Conservation (phyloP, 1,140 invertebrate species). For the Magallana ariakensis region DNA sequence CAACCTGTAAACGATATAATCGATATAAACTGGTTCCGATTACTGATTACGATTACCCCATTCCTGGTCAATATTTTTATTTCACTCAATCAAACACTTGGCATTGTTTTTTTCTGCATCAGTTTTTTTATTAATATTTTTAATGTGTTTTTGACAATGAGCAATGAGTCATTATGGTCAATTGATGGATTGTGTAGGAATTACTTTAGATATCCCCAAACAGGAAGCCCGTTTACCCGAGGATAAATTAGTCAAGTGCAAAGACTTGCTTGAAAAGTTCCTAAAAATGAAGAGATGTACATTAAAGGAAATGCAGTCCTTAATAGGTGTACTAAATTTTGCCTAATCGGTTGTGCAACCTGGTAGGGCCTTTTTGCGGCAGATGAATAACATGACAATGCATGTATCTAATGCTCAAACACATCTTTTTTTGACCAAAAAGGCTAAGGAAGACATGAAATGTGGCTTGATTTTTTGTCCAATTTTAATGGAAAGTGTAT, state of each 20-base stretch:
- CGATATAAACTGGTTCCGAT: too few relatives aligned
- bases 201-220: constrained; percentile 30
- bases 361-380: neutral
- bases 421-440: neutral
- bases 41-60: too few relatives aligned
- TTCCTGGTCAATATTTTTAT: too few relatives aligned
- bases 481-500: constrained; percentile 6
- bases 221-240: constrained; percentile 30
- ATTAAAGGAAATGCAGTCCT: constrained; percentile 19
- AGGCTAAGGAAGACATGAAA: neutral
- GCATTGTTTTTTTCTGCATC: too few relatives aligned
- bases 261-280: neutral
- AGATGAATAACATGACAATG: neutral
- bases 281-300: neutral
- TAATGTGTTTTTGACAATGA: too few relatives aligned
- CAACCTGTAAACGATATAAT: too few relatives aligned
- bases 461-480: neutral
- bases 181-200: constrained; percentile 45
- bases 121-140: too few relatives aligned
- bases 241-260: constrained; percentile 38
- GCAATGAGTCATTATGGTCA: too few relatives aligned
- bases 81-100: too few relatives aligned
- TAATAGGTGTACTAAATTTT: constrained; percentile 41
- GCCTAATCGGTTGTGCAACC: neutral
- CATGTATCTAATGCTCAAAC: neutral